These are phyloP conservation scores for Thinocorus orbignyianus DNA, from an alignment of 2,113 vertebrate genomes.

Conservation along the genomic window DNA sequence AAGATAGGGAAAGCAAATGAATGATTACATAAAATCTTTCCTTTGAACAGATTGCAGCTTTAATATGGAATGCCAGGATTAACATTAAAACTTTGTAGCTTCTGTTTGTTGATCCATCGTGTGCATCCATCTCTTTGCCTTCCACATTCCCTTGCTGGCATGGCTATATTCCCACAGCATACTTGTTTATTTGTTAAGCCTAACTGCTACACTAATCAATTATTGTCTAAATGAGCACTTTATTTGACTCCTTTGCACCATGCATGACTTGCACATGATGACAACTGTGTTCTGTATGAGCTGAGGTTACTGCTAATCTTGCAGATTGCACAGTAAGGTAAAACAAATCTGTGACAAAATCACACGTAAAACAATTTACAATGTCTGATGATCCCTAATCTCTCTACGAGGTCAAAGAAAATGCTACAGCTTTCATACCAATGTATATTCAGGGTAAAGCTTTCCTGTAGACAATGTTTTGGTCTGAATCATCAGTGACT, in stretches of 20 bases:
- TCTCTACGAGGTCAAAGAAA: background rate
- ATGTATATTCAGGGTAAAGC: background rate
- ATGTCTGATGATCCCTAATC: background rate
- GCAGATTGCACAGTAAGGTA: background rate
- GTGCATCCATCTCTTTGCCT: background rate
- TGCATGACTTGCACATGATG: background rate
- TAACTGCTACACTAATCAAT: background rate
- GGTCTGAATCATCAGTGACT: background rate
- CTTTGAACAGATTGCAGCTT: constrained; percentile 27
- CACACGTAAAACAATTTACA: background rate
- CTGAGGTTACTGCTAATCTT: background rate
- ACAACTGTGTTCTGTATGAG: background rate
- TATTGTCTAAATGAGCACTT: background rate
- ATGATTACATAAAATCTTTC: background rate
- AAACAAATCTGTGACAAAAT: background rate
- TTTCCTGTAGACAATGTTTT: background rate
- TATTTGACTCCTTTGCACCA: background rate
- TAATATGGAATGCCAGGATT: background rate
- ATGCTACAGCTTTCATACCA: background rate
- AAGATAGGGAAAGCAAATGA: background rate
- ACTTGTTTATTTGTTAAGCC: constrained; percentile 14
- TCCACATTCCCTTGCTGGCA: background rate
- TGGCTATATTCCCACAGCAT: background rate
- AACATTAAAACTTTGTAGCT: background rate
- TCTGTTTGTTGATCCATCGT: background rate